Evolutionary conservation across 35 echinoderm and acorn worm species (phyloP).

Genomic region (Amphiura filiformis): DNA sequence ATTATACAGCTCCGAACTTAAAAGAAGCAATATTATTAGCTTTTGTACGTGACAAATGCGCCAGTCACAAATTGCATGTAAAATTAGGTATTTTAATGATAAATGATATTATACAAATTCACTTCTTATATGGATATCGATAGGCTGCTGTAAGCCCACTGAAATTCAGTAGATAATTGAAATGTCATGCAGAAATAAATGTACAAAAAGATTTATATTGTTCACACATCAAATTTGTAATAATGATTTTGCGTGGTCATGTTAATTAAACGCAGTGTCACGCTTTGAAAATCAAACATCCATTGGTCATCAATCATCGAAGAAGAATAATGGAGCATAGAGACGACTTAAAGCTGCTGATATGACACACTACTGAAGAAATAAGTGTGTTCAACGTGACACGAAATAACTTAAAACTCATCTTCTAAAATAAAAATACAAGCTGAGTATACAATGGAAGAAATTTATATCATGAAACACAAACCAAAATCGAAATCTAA

Average conservation of each 20-base stretch:
- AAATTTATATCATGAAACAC: neutral
- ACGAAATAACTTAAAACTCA: neutral
- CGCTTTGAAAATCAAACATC: neutral
- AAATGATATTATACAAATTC: too few relatives aligned
- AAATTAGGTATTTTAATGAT: too few relatives aligned
- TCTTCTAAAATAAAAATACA: neutral
- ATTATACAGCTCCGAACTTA: too few relatives aligned
- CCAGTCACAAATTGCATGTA: too few relatives aligned
- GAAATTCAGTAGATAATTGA: neutral
- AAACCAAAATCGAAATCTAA: neutral
- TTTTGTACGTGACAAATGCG: too few relatives aligned
- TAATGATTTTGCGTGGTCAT: too few relatives aligned
- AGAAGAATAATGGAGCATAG: neutral
- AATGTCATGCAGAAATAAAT: neutral
- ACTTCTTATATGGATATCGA: too few relatives aligned
- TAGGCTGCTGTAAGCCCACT: neutral
- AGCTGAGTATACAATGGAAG: neutral
- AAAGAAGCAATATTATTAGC: too few relatives aligned
- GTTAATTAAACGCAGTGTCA: neutral
- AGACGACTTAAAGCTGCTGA: neutral
- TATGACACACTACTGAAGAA: neutral
- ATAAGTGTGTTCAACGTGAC: neutral
- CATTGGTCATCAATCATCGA: conserved; percentile 6
- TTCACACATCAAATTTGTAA: neutral
- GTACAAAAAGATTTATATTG: neutral